phyloP scores from a whole-genome alignment of 2,113 vertebrate genomes.

The Neodon shergylaensis region DNA sequence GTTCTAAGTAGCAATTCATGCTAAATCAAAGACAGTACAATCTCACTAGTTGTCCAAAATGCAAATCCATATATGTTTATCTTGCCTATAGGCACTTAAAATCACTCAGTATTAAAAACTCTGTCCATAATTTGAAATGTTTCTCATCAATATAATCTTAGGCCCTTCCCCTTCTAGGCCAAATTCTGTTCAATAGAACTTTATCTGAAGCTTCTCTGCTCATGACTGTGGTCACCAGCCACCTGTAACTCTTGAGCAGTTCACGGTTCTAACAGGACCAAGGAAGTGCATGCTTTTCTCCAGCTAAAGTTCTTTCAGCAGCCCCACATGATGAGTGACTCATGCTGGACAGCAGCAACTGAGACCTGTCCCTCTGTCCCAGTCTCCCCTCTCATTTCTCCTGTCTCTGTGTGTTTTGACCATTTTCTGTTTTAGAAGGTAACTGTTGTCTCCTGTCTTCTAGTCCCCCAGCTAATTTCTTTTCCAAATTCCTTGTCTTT shows the following conservation, averaged over 20 bases:
- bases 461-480: background rate
- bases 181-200: background rate
- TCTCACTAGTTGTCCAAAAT: background rate
- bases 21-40: background rate
- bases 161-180: background rate
- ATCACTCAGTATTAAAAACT: background rate
- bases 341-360: background rate
- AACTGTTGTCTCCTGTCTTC: background rate
- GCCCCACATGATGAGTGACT: background rate
- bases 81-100: background rate
- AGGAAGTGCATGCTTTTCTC: background rate
- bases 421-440: background rate
- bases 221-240: fast-evolving
- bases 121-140: background rate
- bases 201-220: background rate
- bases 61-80: background rate
- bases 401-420: background rate
- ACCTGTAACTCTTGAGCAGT: background rate
- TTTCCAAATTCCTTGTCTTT: background rate
- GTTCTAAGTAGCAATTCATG: background rate
- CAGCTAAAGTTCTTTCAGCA: background rate
- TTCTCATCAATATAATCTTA: background rate
- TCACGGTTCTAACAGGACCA: background rate
- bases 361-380: background rate
- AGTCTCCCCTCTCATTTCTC: background rate